phyloP scores from a whole-genome alignment of 1,140 invertebrate genomes.

The Bombus haemorrhoidalis region DNA sequence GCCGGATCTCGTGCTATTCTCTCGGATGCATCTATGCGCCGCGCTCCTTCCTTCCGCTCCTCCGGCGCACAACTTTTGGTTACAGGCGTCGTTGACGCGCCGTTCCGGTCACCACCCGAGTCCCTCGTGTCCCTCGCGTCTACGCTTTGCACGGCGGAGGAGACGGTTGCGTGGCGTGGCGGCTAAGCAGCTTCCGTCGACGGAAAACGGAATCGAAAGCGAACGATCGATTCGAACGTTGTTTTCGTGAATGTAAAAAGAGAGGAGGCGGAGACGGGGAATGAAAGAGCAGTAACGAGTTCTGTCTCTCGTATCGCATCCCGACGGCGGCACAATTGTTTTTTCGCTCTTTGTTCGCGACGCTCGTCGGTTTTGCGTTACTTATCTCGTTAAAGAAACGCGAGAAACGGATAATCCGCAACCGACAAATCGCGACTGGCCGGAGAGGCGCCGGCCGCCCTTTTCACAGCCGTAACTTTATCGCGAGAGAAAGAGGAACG shows the following conservation, averaged over 20 bases:
- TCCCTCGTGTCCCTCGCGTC: too few species aligned
- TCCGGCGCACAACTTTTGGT: fast-evolving
- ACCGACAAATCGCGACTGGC: conserved; percentile 51
- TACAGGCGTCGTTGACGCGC: too few species aligned
- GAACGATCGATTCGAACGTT: too few species aligned
- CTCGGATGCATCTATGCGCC: neutral
- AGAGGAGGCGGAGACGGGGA: fast-evolving
- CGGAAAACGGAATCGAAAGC: neutral
- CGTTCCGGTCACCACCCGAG: too few species aligned
- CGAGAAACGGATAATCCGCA: conserved; percentile 60
- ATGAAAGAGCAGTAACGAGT: conserved; percentile 34
- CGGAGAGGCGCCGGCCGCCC: conserved; percentile 17
- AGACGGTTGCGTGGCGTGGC: too few species aligned
- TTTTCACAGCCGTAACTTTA: conserved; percentile 53
- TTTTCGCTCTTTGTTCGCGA: conserved; percentile 23
- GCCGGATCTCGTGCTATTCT: neutral
- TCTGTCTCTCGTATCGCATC: neutral
- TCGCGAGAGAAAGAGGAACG: conserved; percentile 42
- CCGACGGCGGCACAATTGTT: conserved; percentile 19
- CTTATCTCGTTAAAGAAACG: conserved; percentile 63
- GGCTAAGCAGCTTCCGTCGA: neutral
- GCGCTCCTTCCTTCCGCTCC: too few species aligned
- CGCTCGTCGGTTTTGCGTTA: conserved; percentile 44
- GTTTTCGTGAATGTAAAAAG: neutral
- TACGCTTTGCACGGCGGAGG: too few species aligned